These are phyloP conservation scores for Macrobrachium rosenbergii DNA, from an alignment of 1,140 invertebrate species.

Conservation along the genomic window DNA sequence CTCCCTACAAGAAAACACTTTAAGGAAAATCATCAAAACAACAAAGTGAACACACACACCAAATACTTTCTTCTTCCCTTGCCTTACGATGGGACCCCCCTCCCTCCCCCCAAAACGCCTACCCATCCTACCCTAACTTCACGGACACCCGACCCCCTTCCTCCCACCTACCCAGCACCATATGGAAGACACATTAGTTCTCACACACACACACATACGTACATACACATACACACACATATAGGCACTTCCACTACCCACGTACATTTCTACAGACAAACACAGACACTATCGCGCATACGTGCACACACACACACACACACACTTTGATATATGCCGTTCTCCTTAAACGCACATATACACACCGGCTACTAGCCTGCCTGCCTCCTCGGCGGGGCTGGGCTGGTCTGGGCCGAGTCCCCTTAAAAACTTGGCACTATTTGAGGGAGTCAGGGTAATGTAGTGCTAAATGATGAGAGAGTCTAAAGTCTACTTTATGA, in stretches of 20 bases:
- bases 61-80: slow-evolving; percentile 17
- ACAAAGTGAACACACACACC: background rate
- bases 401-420: background rate
- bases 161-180: slow-evolving; percentile 27
- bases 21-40: slow-evolving; percentile 2
- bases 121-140: background rate
- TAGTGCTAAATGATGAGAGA: slow-evolving; percentile 40
- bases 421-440: slow-evolving; percentile 45
- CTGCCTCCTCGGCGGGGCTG: too few species aligned
- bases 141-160: background rate
- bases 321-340: slow-evolving; percentile 28
- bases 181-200: slow-evolving; percentile 61
- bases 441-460: slow-evolving; percentile 33
- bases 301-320: slow-evolving; percentile 34
- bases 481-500: slow-evolving; percentile 34
- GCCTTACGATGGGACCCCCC: background rate
- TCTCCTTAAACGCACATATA: slow-evolving; percentile 24
- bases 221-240: slow-evolving; percentile 25
- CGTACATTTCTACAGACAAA: background rate
- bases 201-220: slow-evolving; percentile 25
- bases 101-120: background rate
- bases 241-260: slow-evolving; percentile 19
- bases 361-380: slow-evolving; percentile 31
- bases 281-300: slow-evolving; percentile 28
- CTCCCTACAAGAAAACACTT: background rate